phyloP scores from a whole-genome alignment of 2,888 invertebrate genomes.

The Eupithecia pulchellata region DNA sequence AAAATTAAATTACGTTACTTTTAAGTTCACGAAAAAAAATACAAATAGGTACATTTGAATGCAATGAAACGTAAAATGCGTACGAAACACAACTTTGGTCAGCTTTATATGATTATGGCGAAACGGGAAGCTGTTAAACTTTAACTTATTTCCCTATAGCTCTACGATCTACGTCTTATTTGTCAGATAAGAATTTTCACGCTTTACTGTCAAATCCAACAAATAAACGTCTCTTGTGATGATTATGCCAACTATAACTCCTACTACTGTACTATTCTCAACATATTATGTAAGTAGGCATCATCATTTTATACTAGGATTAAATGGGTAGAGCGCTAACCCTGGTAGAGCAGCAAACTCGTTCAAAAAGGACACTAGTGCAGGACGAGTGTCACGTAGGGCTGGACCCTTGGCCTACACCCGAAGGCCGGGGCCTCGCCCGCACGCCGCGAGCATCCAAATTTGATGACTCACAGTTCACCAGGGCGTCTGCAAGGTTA shows the following conservation, averaged over 20 bases:
- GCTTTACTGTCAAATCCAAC: background rate
- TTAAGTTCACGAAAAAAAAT: no score
- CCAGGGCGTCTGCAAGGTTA: constrained; percentile 60
- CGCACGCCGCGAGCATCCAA: constrained; percentile 74
- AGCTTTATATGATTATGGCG: background rate
- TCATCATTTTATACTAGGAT: background rate
- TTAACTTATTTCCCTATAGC: no score
- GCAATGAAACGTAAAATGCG: no score
- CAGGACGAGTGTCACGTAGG: constrained; percentile 66
- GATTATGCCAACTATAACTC: background rate
- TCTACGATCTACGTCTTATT: no score
- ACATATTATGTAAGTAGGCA: no score
- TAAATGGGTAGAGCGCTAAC: background rate
- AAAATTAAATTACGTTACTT: no score
- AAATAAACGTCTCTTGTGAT: background rate
- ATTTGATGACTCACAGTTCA: constrained; percentile 68
- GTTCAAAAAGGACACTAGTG: constrained; percentile 5
- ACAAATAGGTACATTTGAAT: no score
- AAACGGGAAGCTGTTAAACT: background rate
- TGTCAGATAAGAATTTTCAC: background rate
- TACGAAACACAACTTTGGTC: background rate
- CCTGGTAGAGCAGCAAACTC: background rate
- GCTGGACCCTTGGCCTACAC: constrained; percentile 70
- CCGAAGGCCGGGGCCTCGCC: constrained; percentile 75
- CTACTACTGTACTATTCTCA: no score